Conservation (phyloP, 1,140 invertebrate species). For the Drosophila subpulchrella region DNA sequence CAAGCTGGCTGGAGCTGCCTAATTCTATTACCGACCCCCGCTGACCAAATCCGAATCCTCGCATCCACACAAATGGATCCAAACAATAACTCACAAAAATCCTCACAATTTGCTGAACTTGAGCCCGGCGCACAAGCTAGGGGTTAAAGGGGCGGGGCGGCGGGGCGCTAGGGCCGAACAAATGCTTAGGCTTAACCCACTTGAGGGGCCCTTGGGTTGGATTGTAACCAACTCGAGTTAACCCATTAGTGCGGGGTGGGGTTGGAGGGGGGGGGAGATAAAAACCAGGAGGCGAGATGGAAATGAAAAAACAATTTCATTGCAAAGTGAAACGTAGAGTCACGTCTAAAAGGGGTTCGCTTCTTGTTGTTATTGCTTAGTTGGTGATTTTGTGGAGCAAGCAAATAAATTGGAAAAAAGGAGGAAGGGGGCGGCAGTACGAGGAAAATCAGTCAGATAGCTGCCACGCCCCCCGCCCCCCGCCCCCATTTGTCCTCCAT, state of each 20-base stretch:
- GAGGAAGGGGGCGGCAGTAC: slow-evolving; percentile 11
- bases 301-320: slow-evolving; percentile 77
- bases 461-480: slow-evolving; percentile 10
- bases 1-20: slow-evolving; percentile 24
- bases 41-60: slow-evolving; percentile 13
- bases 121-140: slow-evolving; percentile 31
- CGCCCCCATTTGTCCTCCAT: slow-evolving; percentile 1
- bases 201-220: slow-evolving; percentile 62
- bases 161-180: slow-evolving; percentile 25
- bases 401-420: slow-evolving; percentile 74
- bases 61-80: slow-evolving; percentile 51
- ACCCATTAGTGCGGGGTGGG: slow-evolving; percentile 62
- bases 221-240: slow-evolving; percentile 79
- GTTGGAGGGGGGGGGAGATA: neutral
- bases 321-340: slow-evolving; percentile 67
- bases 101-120: slow-evolving; percentile 77
- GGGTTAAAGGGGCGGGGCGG: neutral
- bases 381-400: slow-evolving; percentile 74
- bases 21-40: slow-evolving; percentile 32
- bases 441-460: slow-evolving; percentile 58
- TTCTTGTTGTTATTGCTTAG: slow-evolving; percentile 62
- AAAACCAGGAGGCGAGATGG: slow-evolving; percentile 44
- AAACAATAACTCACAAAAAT: slow-evolving; percentile 73
- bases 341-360: slow-evolving; percentile 55
- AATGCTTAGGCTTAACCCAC: slow-evolving; percentile 76